Evolutionary conservation across 2,797 vertebrate genomes (phyloP), one percentile per base, ranked within the genome.

Genomic region (Orientallactaga sibirica): DNA sequence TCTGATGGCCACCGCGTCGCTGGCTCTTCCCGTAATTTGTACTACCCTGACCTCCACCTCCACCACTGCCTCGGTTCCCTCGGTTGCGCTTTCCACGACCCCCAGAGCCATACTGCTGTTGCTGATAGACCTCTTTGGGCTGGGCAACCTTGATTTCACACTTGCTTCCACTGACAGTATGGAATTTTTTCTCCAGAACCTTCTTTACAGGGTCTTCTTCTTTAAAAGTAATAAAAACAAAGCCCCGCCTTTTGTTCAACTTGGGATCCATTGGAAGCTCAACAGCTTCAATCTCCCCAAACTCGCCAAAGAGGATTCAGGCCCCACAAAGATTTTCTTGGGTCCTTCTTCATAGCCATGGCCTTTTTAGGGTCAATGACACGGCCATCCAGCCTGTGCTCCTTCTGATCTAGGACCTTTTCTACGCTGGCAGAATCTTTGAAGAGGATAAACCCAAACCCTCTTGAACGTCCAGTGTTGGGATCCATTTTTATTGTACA

Each of bases 401-500:
- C 99, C 95, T 99, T 99, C 98, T 99, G 99, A 95, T 99, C 99
- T 96, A 99, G 98, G 93, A 99, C 99, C 98, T 99, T 99, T 89
- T 99, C 99, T 96, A 99, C 99, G 95, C 99, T 99, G 58, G 97
- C 97, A 58, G 99, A 97, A 37, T 99, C 99, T 98, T 99, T 99
- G 96, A 99, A 99, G 92, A 99, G 99, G 98, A 99, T 99, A 98
- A 99, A 99, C 95, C 99, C 99, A 96, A 99, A 99, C 58, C 99
- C 99, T 98, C 99, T 99, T 98, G 99, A 99, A 96, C 99, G 98
- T 92, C 99, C 99, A 8, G 99, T 99, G 98, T 99, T 99, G 76
- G 99, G 99, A 98, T 99, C 99, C 99, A 99, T 99, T 98, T 99
- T 99, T 97, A 99, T 99, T 97, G 99, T 99, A 98, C 99, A 99